Evolutionary conservation across 2,888 invertebrate species (phyloP).

Genomic region (Xanthia togata): DNA sequence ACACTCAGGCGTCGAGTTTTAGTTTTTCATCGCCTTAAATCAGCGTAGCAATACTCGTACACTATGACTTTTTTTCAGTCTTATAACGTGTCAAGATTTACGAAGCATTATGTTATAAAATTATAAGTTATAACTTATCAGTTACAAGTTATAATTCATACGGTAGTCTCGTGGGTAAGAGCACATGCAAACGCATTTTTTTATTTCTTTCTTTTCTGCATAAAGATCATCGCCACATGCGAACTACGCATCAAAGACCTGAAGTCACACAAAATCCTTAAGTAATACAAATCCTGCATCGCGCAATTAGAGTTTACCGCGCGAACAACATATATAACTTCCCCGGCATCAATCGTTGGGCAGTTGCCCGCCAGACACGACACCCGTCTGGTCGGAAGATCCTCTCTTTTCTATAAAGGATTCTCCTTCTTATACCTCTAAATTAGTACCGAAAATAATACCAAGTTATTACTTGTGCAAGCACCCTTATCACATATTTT

Average conservation of each 20-base stretch:
- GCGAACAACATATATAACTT: no score
- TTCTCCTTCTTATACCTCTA: no score
- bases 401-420: no score
- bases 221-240: not conserved
- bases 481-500: not conserved
- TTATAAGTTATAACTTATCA: no score
- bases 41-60: not conserved
- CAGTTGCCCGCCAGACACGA: no score
- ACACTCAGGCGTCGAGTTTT: not conserved
- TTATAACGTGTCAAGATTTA: not conserved
- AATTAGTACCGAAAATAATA: not conserved
- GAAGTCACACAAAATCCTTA: no score
- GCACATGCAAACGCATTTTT: not conserved
- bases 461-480: not conserved
- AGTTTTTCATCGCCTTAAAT: not conserved
- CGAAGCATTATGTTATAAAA: not conserved
- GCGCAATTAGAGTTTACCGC: no score
- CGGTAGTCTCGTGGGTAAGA: not conserved
- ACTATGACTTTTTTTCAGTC: no score
- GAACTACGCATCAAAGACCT: no score
- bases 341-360: no score
- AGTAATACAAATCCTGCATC: no score
- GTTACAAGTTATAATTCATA: not conserved
- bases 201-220: not conserved
- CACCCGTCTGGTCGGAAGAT: no score